Evolutionary conservation across 2,888 invertebrate species (phyloP).

Genomic region (Polyploca ridens): DNA sequence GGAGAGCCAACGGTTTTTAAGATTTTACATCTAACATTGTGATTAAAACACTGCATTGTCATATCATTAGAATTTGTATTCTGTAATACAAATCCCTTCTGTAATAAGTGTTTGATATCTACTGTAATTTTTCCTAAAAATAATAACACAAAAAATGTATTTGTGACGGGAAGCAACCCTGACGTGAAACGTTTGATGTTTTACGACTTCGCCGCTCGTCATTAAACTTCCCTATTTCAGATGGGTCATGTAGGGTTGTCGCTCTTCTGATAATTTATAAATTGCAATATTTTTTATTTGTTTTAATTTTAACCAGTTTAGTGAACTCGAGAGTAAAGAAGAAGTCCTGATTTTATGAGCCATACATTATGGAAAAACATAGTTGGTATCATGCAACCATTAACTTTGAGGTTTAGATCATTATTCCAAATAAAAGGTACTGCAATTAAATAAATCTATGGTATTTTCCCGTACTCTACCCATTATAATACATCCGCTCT

Average conservation of each 20-base stretch:
- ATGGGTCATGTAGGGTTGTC: conserved; percentile 63
- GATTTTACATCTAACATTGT: neutral
- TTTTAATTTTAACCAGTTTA: neutral
- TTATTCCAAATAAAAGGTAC: no score
- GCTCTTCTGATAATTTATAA: conserved; percentile 20
- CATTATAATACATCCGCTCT: no score
- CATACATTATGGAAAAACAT: no score
- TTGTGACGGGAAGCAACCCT: conserved; percentile 60
- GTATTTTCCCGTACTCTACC: no score
- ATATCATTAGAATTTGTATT: no score
- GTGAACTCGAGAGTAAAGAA: no score
- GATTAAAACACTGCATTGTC: neutral
- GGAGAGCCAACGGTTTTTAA: neutral
- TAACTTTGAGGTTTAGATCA: no score
- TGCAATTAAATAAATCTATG: no score
- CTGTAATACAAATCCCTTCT: no score
- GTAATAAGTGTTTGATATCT: neutral
- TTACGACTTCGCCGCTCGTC: conserved; percentile 75
- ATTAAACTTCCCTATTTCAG: conserved; percentile 76
- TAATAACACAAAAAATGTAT: conserved; percentile 41
- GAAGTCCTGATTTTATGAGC: no score
- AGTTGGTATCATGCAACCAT: no score
- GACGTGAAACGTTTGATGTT: conserved; percentile 66
- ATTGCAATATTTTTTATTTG: neutral
- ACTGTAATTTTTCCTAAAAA: conserved; percentile 12